Evolutionary conservation across 2,113 vertebrate genomes (phyloP).

Genomic region (Phycodurus eques): DNA sequence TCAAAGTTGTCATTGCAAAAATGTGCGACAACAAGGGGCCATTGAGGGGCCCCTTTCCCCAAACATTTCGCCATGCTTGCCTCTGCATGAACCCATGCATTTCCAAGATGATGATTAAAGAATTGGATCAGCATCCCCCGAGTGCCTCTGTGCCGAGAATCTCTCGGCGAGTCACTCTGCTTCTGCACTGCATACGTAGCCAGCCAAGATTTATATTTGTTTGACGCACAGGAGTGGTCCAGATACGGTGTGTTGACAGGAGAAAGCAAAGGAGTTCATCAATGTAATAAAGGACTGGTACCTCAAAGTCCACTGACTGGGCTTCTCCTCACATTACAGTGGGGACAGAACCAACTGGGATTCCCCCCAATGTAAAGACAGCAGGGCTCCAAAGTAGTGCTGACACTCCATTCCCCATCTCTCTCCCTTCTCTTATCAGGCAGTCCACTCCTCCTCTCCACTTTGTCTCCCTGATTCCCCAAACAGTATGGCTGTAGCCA

Average conservation of each 20-base stretch:
- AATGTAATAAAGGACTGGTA: conserved; percentile 43
- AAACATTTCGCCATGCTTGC: not conserved
- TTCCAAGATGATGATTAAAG: conserved; percentile 16
- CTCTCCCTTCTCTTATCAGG: conserved; percentile 37
- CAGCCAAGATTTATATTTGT: conserved; percentile 30
- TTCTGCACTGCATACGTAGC: not conserved
- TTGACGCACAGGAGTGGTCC: conserved; percentile 30
- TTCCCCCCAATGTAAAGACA: conserved; percentile 47
- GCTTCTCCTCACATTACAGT: conserved; percentile 30
- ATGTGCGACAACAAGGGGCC: not conserved
- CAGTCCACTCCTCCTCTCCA: conserved; percentile 28
- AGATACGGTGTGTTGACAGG: conserved; percentile 23
- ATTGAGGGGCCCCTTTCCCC: not conserved
- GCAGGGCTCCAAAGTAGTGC: conserved; percentile 38
- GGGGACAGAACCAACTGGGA: conserved; percentile 34
- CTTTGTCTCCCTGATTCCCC: conserved; percentile 28
- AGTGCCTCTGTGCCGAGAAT: conserved; percentile 5
- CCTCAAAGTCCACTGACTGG: conserved; percentile 55
- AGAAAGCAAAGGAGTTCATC: conserved; percentile 42
- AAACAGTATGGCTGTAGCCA: conserved; percentile 34
- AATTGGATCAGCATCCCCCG: conserved; percentile 8
- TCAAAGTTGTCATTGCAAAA: not conserved
- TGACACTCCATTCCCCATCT: conserved; percentile 15
- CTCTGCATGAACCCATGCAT: not conserved
- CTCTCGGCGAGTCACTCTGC: conserved; percentile 11